These are phyloP conservation scores for Procambarus virginalis DNA, from an alignment of 1,140 invertebrate species.

Conservation along the genomic window DNA sequence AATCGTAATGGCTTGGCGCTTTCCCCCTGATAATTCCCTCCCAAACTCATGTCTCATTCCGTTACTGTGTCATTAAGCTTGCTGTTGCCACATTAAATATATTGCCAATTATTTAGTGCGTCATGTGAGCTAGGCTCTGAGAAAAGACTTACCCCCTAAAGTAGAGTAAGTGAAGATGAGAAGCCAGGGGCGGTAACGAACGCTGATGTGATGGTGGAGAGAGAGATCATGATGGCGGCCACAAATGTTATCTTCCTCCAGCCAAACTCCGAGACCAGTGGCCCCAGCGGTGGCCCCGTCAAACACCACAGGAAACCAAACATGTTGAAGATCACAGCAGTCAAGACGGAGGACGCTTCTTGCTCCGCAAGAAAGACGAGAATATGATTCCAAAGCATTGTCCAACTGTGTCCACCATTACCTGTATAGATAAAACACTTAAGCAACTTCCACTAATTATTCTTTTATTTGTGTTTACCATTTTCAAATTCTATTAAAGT, in stretches of 20 bases:
- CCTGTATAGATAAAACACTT: neutral
- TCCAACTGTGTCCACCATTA: constrained; percentile 23
- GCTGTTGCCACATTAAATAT: too few species aligned
- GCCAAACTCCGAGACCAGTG: constrained; percentile 24
- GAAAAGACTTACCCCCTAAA: constrained; percentile 11
- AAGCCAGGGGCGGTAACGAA: constrained; percentile 30
- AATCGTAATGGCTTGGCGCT: too few species aligned
- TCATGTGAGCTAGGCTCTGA: too few species aligned
- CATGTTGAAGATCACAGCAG: constrained; percentile 46
- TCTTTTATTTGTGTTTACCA: too few species aligned
- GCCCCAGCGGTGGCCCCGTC: constrained; percentile 16
- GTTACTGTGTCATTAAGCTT: too few species aligned
- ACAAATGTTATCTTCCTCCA: constrained; percentile 31
- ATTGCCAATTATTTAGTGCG: too few species aligned
- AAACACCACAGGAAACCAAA: constrained; percentile 34
- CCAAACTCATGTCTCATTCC: too few species aligned
- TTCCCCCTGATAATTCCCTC: too few species aligned
- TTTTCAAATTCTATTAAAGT: too few species aligned
- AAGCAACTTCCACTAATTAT: too few species aligned
- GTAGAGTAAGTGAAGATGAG: constrained; percentile 39
- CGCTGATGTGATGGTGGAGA: constrained; percentile 27
- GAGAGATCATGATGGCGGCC: neutral
- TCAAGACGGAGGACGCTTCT: neutral
- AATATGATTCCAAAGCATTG: constrained; percentile 46
- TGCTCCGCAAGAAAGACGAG: constrained; percentile 29